Evolutionary conservation across 1,140 invertebrate genomes (phyloP).

Genomic region (Hyposmocoma kahamanoa): DNA sequence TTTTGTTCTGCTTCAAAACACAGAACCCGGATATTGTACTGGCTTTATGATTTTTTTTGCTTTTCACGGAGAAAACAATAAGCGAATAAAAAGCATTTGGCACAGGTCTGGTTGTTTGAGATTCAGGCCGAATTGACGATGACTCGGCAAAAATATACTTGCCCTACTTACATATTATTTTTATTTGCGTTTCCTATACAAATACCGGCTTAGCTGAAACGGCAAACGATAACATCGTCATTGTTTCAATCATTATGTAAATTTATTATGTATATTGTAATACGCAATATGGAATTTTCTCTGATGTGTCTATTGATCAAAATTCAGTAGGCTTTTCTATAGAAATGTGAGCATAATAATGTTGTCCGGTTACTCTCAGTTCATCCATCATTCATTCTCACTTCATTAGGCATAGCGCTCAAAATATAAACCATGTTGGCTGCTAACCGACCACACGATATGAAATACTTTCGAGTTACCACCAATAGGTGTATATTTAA

Average conservation of each 20-base stretch:
- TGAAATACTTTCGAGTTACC: too few relatives aligned
- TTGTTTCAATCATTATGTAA: constrained; percentile 3
- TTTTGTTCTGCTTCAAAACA: too few relatives aligned
- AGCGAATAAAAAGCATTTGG: constrained; percentile 38
- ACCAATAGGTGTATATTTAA: too few relatives aligned
- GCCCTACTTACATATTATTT: constrained; percentile 42
- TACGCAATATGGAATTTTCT: constrained; percentile 12
- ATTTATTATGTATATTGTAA: neutral
- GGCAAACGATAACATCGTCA: neutral
- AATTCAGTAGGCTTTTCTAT: constrained; percentile 11
- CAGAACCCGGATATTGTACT: too few relatives aligned
- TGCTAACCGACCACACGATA: constrained; percentile 14
- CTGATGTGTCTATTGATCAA: constrained; percentile 12
- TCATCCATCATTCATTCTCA: constrained; percentile 58
- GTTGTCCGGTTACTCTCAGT: constrained; percentile 16
- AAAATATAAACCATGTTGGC: constrained; percentile 31
- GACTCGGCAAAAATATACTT: constrained; percentile 46
- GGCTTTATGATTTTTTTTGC: neutral
- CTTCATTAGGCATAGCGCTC: constrained; percentile 46
- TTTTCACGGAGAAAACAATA: constrained; percentile 13
- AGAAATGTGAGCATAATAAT: constrained; percentile 16
- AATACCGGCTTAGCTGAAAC: neutral
- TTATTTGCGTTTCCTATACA: constrained; percentile 9
- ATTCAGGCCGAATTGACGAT: constrained; percentile 34
- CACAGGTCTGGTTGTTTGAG: constrained; percentile 33